Percentiles rank a stretch among this genome's conserved stretches.
These are phyloP conservation scores for Arge pagana DNA, from an alignment of 2,888 invertebrate species.

Conservation along the genomic window DNA sequence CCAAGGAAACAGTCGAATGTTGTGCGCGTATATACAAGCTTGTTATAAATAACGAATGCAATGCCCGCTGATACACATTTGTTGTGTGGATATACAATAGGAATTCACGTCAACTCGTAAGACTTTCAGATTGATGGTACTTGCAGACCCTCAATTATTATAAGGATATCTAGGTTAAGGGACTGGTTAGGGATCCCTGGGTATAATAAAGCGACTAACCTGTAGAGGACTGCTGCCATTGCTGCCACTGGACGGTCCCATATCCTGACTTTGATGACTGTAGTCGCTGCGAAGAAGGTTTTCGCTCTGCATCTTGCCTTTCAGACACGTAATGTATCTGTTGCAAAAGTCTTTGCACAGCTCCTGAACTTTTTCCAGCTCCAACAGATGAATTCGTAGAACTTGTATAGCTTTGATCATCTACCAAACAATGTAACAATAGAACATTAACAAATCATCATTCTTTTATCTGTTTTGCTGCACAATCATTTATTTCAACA, in stretches of 20 bases:
- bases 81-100: too few relatives aligned
- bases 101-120: too few relatives aligned
- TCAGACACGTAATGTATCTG: constrained; percentile 87
- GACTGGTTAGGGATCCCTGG: constrained; percentile 42
- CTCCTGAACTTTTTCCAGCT: constrained; percentile 93
- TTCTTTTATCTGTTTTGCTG: not conserved
- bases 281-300: constrained; percentile 82
- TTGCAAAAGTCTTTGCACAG: constrained; percentile 94
- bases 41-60: too few relatives aligned
- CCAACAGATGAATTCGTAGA: constrained; percentile 86
- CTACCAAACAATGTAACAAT: constrained; percentile 55
- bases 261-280: constrained; percentile 60
- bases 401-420: constrained; percentile 91
- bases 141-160: constrained; percentile 48
- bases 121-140: constrained; percentile 29
- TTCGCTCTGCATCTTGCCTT: constrained; percentile 89
- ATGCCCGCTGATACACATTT: too few relatives aligned
- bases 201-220: constrained; percentile 48
- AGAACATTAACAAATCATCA: not conserved
- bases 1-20: too few relatives aligned
- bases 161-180: constrained; percentile 53
- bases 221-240: constrained; percentile 57
- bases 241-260: constrained; percentile 55
- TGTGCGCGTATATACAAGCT: too few relatives aligned
- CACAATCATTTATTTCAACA: not conserved